Conservation (phyloP, 2,888 invertebrate genomes). For the Crioceris asparagi region DNA sequence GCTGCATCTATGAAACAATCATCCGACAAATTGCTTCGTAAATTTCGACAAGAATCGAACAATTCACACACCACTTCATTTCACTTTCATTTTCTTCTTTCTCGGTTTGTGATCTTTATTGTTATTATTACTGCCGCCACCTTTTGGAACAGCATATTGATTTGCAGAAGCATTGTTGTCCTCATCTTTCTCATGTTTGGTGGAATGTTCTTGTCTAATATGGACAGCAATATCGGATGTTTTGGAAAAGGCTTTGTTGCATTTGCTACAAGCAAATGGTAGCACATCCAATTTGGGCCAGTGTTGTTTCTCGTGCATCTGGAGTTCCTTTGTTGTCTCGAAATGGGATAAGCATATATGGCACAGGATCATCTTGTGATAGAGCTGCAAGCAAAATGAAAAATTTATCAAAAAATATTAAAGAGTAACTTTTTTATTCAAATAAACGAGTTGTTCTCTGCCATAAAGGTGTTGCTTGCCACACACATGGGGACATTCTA, state of each 20-base stretch:
- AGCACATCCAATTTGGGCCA: conserved; percentile 23
- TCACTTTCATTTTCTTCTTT: conserved; percentile 9
- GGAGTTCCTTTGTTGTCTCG: conserved; percentile 6
- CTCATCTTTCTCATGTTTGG: not conserved
- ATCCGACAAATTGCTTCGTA: not conserved
- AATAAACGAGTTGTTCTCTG: too few species aligned
- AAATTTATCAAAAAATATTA: too few species aligned
- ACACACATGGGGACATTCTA: too few species aligned
- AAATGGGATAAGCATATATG: conserved; percentile 11
- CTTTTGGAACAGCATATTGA: conserved; percentile 1
- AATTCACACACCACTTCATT: conserved; percentile 4
- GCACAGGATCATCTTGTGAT: conserved; percentile 21
- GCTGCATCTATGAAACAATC: too few species aligned
- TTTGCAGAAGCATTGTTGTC: not conserved
- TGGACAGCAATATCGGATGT: conserved; percentile 29
- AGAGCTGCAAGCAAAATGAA: conserved; percentile 7
- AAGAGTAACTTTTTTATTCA: too few species aligned
- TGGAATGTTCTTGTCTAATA: conserved; percentile 24
- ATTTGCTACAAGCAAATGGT: conserved; percentile 32
- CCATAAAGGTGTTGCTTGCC: too few species aligned
- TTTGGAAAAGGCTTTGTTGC: conserved; percentile 29
- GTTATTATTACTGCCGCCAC: conserved; percentile 9
- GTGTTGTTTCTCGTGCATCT: conserved; percentile 22
- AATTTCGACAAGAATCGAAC: not conserved
- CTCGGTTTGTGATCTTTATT: conserved; percentile 4